A percentile compares a stretch with the other conserved stretches of the same genome.
Evolutionary conservation across 2,113 vertebrate genomes (phyloP).

Genomic region (Acrocephalus arundinaceus): DNA sequence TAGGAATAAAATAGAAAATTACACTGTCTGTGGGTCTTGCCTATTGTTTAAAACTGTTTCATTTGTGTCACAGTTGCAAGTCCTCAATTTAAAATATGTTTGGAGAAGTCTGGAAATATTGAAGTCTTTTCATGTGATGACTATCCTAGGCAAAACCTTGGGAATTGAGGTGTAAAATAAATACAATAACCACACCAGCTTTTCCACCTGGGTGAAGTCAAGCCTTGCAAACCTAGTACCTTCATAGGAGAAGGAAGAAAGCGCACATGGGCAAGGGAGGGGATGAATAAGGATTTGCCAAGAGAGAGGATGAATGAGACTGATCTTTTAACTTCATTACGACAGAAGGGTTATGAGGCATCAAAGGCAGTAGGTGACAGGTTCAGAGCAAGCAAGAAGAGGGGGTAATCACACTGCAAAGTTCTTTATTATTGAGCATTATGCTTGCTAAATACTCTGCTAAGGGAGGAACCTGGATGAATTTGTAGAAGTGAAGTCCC

Average conservation of each 20-base stretch:
- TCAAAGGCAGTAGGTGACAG: neutral
- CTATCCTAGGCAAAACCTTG: neutral
- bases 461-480: neutral
- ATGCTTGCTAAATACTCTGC: neutral
- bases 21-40: neutral
- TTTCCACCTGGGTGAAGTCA: neutral
- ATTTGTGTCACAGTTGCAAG: neutral
- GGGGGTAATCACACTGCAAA: neutral
- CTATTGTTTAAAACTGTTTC: neutral
- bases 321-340: neutral
- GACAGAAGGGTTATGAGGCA: neutral
- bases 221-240: neutral
- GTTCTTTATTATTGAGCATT: neutral
- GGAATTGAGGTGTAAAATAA: neutral
- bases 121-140: neutral
- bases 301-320: neutral
- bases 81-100: neutral
- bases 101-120: neutral
- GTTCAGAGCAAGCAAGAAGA: neutral
- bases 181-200: neutral
- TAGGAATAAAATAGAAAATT: neutral
- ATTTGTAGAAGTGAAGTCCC: neutral
- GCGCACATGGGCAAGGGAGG: neutral
- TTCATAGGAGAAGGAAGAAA: neutral
- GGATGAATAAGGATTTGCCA: neutral